phyloP scores from a whole-genome alignment of 2,797 vertebrate species.

The Paedocypris micromegethes region DNA sequence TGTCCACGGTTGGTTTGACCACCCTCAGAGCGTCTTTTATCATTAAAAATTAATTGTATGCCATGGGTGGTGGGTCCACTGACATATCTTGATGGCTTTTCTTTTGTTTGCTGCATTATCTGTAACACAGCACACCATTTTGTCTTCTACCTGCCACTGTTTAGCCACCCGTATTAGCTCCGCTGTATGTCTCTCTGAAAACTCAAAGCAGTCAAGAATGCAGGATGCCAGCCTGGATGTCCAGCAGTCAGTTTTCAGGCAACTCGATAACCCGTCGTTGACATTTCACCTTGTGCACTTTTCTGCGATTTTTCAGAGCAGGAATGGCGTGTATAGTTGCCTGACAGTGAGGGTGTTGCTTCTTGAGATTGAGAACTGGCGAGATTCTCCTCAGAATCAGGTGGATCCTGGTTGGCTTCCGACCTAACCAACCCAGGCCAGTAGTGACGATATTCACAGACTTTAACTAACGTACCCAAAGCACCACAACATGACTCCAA shows the following conservation, averaged over 20 bases:
- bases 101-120: constrained; percentile 46
- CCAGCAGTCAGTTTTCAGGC: constrained; percentile 36
- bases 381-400: too few relatives aligned
- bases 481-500: too few relatives aligned
- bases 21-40: constrained; percentile 38
- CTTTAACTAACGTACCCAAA: too few relatives aligned
- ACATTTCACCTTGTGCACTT: too few relatives aligned
- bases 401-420: too few relatives aligned
- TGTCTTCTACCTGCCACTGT: constrained; percentile 35
- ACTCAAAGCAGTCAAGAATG: constrained; percentile 43
- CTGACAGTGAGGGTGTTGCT: too few relatives aligned
- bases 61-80: constrained; percentile 42
- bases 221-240: constrained; percentile 34
- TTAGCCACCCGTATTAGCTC: constrained; percentile 40
- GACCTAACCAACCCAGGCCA: too few relatives aligned
- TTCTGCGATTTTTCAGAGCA: too few relatives aligned
- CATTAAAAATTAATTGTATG: constrained; percentile 39
- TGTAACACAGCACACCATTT: constrained; percentile 41
- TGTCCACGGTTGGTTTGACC: constrained; percentile 5
- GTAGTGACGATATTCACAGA: too few relatives aligned
- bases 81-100: constrained; percentile 43
- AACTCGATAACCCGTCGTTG: too few relatives aligned
- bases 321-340: too few relatives aligned
- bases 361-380: too few relatives aligned
- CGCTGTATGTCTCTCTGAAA: constrained; percentile 45